Evolutionary conservation across 2,113 vertebrate genomes (phyloP).

Genomic region (Cebus imitator): DNA sequence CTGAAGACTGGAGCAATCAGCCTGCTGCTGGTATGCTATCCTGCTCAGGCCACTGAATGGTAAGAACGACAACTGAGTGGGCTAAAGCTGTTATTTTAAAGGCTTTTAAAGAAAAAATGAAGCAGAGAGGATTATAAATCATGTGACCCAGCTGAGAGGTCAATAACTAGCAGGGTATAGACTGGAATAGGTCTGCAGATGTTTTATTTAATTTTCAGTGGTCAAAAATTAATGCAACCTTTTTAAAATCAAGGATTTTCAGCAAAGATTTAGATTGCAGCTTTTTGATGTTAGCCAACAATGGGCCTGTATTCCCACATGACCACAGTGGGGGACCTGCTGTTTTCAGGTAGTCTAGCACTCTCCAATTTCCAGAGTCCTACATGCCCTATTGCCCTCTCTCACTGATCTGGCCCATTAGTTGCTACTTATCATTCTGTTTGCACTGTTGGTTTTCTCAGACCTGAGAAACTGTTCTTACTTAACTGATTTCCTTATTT

Average conservation of each 20-base stretch:
- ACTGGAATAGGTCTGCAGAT: too few species aligned
- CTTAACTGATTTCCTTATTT: neutral
- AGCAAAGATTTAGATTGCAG: neutral
- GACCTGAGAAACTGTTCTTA: neutral
- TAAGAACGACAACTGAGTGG: neutral
- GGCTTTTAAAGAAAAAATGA: neutral
- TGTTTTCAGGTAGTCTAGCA: fast-evolving
- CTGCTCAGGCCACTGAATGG: neutral
- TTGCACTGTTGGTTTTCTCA: neutral
- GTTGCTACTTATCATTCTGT: neutral
- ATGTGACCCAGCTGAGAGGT: neutral
- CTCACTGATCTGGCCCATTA: too few species aligned
- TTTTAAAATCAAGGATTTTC: neutral
- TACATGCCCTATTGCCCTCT: neutral
- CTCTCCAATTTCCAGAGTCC: neutral
- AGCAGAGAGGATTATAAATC: neutral
- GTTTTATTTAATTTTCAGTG: neutral
- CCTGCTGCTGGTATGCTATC: fast-evolving
- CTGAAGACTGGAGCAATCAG: too few species aligned
- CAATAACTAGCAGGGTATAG: neutral
- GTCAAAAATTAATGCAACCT: neutral
- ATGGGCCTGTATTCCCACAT: neutral
- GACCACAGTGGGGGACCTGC: neutral
- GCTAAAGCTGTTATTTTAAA: neutral
- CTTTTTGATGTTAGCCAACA: neutral